phyloP scores from a whole-genome alignment of 2,888 invertebrate species.

The Phortica magna region DNA sequence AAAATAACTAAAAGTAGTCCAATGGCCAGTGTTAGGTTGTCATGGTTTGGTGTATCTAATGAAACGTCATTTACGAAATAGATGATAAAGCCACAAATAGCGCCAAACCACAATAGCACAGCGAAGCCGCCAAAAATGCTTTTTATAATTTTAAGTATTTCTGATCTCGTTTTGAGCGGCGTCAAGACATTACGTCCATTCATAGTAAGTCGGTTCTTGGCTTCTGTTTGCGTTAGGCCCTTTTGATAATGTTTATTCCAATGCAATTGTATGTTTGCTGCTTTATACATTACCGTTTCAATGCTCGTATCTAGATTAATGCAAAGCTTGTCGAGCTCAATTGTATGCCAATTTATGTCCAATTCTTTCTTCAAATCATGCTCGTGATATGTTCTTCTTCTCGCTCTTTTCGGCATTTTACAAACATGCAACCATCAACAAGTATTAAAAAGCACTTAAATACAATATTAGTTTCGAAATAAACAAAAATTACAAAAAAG shows the following conservation, averaged over 20 bases:
- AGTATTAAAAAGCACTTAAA: background rate
- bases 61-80: conserved; percentile 93
- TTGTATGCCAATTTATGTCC: conserved; percentile 66
- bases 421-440: background rate
- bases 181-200: conserved; percentile 97
- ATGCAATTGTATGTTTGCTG: background rate
- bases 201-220: conserved; percentile 93
- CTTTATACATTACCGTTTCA: conserved; percentile 80
- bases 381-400: background rate
- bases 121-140: conserved; percentile 98
- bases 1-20: conserved; percentile 96
- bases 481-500: no score
- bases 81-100: conserved; percentile 96
- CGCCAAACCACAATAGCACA: conserved; percentile 95
- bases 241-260: conserved; percentile 11
- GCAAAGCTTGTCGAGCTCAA: conserved; percentile 94
- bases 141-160: conserved; percentile 99
- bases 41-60: background rate
- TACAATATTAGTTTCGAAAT: background rate
- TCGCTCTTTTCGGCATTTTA: background rate
- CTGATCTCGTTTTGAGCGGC: conserved; percentile 96
- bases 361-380: conserved; percentile 39
- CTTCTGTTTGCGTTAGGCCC: conserved; percentile 97
- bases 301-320: conserved; percentile 95
- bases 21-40: conserved; percentile 80